These are phyloP conservation scores for Atta cephalotes DNA, from an alignment of 1,140 invertebrate species.

Conservation along the genomic window DNA sequence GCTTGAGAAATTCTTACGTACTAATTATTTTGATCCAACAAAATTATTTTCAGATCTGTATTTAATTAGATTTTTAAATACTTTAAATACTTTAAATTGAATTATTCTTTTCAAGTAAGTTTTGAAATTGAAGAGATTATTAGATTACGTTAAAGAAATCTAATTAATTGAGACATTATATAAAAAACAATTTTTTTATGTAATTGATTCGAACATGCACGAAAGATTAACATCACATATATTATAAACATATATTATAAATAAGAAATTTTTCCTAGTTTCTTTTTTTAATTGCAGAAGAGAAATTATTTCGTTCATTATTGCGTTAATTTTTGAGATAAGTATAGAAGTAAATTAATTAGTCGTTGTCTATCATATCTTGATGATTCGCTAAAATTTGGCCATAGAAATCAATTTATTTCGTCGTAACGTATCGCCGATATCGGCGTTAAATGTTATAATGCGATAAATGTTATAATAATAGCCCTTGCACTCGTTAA, in stretches of 20 bases:
- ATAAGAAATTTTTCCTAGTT: neutral
- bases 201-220: neutral
- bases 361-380: neutral
- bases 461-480: constrained; percentile 39
- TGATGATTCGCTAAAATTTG: neutral
- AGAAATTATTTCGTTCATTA: neutral
- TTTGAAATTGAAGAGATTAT: neutral
- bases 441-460: constrained; percentile 6
- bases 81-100: no score
- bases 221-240: neutral
- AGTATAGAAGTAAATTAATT: neutral
- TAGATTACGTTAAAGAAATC: neutral
- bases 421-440: neutral
- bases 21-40: no score
- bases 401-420: neutral
- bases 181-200: neutral
- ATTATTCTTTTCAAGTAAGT: neutral
- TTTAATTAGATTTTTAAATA: no score
- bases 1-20: no score
- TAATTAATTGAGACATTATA: neutral
- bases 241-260: neutral
- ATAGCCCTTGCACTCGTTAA: neutral
- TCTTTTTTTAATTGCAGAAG: neutral
- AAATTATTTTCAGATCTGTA: no score
- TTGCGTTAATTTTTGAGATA: neutral